phyloP scores from a whole-genome alignment of 1,140 invertebrate species.

The Anastrepha ludens region DNA sequence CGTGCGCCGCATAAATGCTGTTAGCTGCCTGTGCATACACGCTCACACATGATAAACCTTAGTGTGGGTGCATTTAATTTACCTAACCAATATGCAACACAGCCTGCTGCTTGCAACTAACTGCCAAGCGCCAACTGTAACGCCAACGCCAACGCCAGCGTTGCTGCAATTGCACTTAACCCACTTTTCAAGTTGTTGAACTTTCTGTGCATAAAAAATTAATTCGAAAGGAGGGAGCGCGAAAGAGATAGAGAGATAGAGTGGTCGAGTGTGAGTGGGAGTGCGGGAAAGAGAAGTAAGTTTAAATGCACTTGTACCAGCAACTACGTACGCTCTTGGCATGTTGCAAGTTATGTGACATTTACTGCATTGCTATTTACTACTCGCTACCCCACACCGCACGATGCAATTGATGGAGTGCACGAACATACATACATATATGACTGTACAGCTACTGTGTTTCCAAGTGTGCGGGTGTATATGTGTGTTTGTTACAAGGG shows the following conservation, averaged over 20 bases:
- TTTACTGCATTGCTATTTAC: slow-evolving; percentile 42
- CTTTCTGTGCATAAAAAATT: slow-evolving; percentile 6
- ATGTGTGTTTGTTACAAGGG: not conserved
- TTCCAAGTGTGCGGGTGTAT: not conserved
- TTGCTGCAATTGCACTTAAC: slow-evolving; percentile 45
- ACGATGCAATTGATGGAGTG: not conserved
- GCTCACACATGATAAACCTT: not conserved
- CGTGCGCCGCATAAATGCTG: not conserved
- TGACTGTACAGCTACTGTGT: not conserved
- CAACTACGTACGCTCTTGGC: not conserved
- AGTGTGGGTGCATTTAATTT: slow-evolving; percentile 34
- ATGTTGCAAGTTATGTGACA: slow-evolving; percentile 46
- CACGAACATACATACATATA: not conserved
- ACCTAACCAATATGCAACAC: slow-evolving; percentile 30
- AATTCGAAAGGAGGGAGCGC: not conserved
- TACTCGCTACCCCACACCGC: not conserved
- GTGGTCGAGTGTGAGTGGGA: not conserved
- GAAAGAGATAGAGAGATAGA: not conserved
- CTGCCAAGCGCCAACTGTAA: slow-evolving; percentile 13
- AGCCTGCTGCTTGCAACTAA: not conserved
- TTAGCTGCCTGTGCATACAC: too few relatives aligned
- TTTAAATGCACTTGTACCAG: slow-evolving; percentile 7
- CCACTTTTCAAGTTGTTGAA: slow-evolving; percentile 51
- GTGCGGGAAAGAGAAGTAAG: too few relatives aligned
- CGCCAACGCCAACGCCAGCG: not conserved